Conservation (phyloP, 1,140 invertebrate genomes). For the Pararge aegeria region DNA sequence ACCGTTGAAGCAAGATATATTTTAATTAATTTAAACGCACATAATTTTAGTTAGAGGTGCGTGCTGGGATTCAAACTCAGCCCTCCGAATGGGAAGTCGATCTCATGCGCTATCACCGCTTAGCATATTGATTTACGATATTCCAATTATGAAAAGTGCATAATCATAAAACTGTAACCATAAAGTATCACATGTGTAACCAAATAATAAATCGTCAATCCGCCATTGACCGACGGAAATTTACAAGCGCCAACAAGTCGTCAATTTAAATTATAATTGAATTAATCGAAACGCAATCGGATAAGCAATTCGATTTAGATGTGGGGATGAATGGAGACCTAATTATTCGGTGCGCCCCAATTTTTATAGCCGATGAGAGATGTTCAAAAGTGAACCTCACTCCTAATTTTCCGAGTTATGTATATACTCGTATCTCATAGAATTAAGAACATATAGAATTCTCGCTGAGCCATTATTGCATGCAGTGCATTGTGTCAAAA, state of each 20-base stretch:
- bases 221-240: too few species aligned
- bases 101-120: too few species aligned
- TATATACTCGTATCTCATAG: too few species aligned
- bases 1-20: too few species aligned
- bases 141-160: slow-evolving; percentile 4
- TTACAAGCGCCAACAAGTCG: slow-evolving; percentile 24
- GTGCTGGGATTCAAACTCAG: too few species aligned
- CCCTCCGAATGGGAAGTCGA: too few species aligned
- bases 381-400: neutral
- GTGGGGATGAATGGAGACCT: slow-evolving; percentile 2
- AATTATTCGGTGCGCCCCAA: slow-evolving; percentile 5
- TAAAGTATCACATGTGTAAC: slow-evolving; percentile 23
- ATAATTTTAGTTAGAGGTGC: too few species aligned
- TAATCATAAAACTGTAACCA: slow-evolving; percentile 22
- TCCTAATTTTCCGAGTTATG: too few species aligned
- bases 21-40: too few species aligned
- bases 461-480: too few species aligned
- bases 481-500: too few species aligned
- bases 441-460: too few species aligned
- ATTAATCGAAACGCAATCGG: slow-evolving; percentile 17
- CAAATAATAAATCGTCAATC: slow-evolving; percentile 21
- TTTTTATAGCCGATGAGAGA: neutral
- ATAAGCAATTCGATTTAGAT: slow-evolving; percentile 6
- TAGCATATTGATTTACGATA: neutral
- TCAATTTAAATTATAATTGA: slow-evolving; percentile 20